Conservation (phyloP, 2,797 vertebrate genomes). For the Smutsia temminckii region DNA sequence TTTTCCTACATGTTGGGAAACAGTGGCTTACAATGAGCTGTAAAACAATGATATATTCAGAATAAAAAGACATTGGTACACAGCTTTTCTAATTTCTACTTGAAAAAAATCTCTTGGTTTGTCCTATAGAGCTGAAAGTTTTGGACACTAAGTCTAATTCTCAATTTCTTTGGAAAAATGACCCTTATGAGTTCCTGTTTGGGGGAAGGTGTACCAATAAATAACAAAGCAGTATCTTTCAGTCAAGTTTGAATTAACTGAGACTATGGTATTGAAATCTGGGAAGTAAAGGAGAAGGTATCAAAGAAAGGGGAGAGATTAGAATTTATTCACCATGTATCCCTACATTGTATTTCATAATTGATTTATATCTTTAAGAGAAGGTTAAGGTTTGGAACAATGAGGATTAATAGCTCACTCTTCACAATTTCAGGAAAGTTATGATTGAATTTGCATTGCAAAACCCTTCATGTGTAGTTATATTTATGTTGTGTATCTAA, state of each 20-base stretch:
- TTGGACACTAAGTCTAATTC: background rate
- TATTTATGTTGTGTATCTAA: background rate
- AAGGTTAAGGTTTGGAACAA: background rate
- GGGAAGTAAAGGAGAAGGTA: background rate
- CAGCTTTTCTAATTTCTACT: background rate
- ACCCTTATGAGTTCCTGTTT: background rate
- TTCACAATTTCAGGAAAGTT: background rate
- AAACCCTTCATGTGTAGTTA: background rate
- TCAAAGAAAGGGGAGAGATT: background rate
- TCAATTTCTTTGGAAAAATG: background rate
- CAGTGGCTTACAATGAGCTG: background rate
- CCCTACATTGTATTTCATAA: background rate
- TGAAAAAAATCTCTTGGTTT: background rate
- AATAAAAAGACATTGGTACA: background rate
- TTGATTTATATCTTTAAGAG: background rate
- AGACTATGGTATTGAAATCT: background rate
- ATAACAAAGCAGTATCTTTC: background rate
- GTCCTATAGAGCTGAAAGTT: background rate
- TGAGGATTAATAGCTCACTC: background rate
- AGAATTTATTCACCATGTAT: background rate
- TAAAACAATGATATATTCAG: background rate
- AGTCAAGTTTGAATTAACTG: background rate
- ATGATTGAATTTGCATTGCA: background rate
- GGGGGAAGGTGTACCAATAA: background rate
- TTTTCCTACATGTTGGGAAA: background rate